Evolutionary conservation across 2,888 invertebrate genomes (phyloP), one percentile per base, ranked within the genome.

Genomic region (Tetropium fuscum): DNA sequence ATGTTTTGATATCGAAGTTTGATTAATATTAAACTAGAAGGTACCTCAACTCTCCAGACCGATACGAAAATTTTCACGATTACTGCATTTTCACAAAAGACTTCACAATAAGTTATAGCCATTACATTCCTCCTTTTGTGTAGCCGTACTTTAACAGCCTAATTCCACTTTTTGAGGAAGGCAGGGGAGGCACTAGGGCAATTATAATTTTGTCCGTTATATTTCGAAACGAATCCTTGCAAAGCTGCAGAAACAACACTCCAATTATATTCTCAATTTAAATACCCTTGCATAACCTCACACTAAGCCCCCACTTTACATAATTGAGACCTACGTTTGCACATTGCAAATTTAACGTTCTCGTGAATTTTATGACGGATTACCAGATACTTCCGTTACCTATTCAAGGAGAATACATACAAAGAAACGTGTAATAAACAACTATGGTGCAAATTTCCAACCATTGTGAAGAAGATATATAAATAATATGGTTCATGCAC

Each of bases 221-320:
- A 54, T 64, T 45, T 60, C 49, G 58, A 55, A 61, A 60, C 59
- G 59, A 59, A 64, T 61, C 63, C 40, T 40, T 34, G 44, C 57
- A 60, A 54, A 60, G 60, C 58, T 51, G 61, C 55, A 59, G 64
- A 59, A 67, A 69, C 69, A 69, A 69, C 69, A 67, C 65, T 67
- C 69, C 67, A 69, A 69, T 69, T 69, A 69, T 68, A 63, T 63
- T 59, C 62, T 49, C 61, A 61, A 66, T 67, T 69, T 66, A 69
- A 68, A 69, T 69, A 69, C 64, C 59, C 53, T 54, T 51, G 54
- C 62, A 48, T 58, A 67, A 63, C 66, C 67, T 60, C 64, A 63
- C 64, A 64, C 68, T 68, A 63, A 69, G 63, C 59, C 60, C 61
- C 49, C 53, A 60, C 63, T 67, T 67, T 69, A 60, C 68, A 66